Conservation (phyloP, 2,113 vertebrate genomes). For the Centropristis striata region DNA sequence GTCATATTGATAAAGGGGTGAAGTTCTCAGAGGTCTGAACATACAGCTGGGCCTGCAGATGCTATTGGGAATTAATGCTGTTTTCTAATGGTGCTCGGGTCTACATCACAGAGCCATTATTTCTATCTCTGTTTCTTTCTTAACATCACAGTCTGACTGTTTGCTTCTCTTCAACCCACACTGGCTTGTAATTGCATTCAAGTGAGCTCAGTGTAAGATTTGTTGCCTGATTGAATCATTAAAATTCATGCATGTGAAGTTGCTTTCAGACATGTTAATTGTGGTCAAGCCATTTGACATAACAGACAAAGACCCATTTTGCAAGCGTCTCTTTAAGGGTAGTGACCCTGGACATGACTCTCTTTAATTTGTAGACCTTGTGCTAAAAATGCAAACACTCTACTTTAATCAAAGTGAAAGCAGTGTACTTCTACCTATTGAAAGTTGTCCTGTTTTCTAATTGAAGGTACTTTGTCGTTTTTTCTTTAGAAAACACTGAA, state of each 20-base stretch:
- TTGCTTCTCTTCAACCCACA: conserved; percentile 47
- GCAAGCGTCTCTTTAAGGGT: conserved; percentile 18
- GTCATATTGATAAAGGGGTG: conserved; percentile 70
- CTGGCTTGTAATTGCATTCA: conserved; percentile 47
- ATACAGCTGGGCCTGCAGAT: conserved; percentile 69
- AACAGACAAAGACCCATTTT: conserved; percentile 24
- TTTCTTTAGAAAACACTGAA: conserved; percentile 16
- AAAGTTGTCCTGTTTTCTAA: background rate
- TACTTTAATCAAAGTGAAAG: conserved; percentile 33
- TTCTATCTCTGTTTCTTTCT: conserved; percentile 53
- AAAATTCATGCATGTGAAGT: conserved; percentile 45
- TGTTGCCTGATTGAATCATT: conserved; percentile 49
- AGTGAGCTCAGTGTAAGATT: conserved; percentile 44
- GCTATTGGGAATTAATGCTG: conserved; percentile 69
- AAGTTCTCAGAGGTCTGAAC: conserved; percentile 63
- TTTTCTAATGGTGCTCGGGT: conserved; percentile 64
- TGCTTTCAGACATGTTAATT: conserved; percentile 54
- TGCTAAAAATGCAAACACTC: background rate
- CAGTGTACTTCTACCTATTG: conserved; percentile 14
- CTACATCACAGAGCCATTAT: conserved; percentile 63
- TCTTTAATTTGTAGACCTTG: conserved; percentile 20
- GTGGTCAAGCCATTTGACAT: conserved; percentile 51
- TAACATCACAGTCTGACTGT: conserved; percentile 45
- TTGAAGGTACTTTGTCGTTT: background rate
- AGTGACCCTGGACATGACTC: background rate